Evolutionary conservation across 2,888 invertebrate genomes (phyloP).

Genomic region (Seira ritae): DNA sequence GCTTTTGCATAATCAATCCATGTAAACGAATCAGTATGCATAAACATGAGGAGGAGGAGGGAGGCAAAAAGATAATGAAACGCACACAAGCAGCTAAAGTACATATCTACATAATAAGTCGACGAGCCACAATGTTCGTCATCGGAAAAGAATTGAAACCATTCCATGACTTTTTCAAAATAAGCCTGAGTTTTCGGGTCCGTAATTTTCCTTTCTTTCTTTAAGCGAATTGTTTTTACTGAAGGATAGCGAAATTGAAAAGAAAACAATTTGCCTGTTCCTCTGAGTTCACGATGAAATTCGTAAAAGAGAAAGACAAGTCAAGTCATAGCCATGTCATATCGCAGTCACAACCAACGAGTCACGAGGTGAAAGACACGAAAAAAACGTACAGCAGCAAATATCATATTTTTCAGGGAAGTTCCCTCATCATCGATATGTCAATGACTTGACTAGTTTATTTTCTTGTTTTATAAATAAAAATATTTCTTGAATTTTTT

Average conservation of each 20-base stretch:
- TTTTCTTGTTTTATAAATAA: slow-evolving; percentile 36
- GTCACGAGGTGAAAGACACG: slow-evolving; percentile 1
- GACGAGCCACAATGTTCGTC: not conserved
- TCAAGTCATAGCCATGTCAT: too few relatives aligned
- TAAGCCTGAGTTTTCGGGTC: too few relatives aligned
- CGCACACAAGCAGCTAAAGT: not conserved
- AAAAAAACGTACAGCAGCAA: not conserved
- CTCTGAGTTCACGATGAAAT: too few relatives aligned
- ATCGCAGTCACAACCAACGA: too few relatives aligned
- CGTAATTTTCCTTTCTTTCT: slow-evolving; percentile 4
- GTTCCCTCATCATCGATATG: slow-evolving; percentile 25
- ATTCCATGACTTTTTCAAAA: too few relatives aligned
- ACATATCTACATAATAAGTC: too few relatives aligned
- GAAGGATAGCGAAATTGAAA: not conserved
- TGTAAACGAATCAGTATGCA: slow-evolving; percentile 15
- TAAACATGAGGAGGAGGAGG: slow-evolving; percentile 14
- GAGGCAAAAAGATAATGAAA: slow-evolving; percentile 11
- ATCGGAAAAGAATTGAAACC: not conserved
- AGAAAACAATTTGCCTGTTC: slow-evolving; percentile 6
- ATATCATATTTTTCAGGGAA: not conserved
- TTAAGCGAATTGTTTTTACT: not conserved
- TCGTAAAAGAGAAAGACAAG: slow-evolving; percentile 30
- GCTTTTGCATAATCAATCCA: slow-evolving; percentile 8
- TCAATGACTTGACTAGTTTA: slow-evolving; percentile 36
- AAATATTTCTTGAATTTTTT: slow-evolving; percentile 17